Percentiles rank a stretch among this genome's conserved stretches.
phyloP scores from a whole-genome alignment of 2,797 vertebrate species.

The Rhincodon typus region DNA sequence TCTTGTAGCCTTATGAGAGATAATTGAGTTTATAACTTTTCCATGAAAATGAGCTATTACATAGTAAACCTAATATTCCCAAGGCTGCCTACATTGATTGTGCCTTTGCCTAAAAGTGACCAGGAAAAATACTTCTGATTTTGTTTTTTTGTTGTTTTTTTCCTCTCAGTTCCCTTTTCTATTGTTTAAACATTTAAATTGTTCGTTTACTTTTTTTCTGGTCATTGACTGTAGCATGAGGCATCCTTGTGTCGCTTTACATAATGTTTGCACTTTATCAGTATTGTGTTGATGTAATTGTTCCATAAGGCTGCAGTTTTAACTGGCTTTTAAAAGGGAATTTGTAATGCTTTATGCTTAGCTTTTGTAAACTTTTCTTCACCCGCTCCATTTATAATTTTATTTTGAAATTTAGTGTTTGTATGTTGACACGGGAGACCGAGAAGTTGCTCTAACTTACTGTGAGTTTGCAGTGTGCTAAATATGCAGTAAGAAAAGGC shows the following conservation, averaged over 20 bases:
- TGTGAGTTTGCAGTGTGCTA: slow-evolving; percentile 71
- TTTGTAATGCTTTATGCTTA: slow-evolving; percentile 85
- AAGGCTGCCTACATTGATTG: slow-evolving; percentile 35
- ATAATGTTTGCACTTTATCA: slow-evolving; percentile 36
- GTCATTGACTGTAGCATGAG: slow-evolving; percentile 43
- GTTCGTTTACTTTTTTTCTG: slow-evolving; percentile 32
- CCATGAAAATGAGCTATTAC: slow-evolving; percentile 36
- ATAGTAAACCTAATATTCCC: slow-evolving; percentile 35
- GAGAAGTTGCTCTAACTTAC: slow-evolving; percentile 77
- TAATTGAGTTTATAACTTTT: slow-evolving; percentile 37
- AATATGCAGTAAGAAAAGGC: slow-evolving; percentile 72
- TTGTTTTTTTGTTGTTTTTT: slow-evolving; percentile 38
- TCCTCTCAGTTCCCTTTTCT: slow-evolving; percentile 22
- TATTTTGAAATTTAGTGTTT: slow-evolving; percentile 49
- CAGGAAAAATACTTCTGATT: slow-evolving; percentile 44
- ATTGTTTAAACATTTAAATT: slow-evolving; percentile 35
- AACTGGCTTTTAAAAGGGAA: slow-evolving; percentile 81
- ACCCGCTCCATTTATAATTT: slow-evolving; percentile 61
- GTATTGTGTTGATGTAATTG: slow-evolving; percentile 61
- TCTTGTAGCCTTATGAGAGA: slow-evolving; percentile 99
- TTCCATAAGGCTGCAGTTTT: slow-evolving; percentile 99
- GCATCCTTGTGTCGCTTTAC: slow-evolving; percentile 61
- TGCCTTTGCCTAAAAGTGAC: slow-evolving; percentile 39
- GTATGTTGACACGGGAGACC: neutral
- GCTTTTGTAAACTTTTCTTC: slow-evolving; percentile 61